Evolutionary conservation across 1,140 invertebrate species (phyloP).

Genomic region (Euborellia annulipes): DNA sequence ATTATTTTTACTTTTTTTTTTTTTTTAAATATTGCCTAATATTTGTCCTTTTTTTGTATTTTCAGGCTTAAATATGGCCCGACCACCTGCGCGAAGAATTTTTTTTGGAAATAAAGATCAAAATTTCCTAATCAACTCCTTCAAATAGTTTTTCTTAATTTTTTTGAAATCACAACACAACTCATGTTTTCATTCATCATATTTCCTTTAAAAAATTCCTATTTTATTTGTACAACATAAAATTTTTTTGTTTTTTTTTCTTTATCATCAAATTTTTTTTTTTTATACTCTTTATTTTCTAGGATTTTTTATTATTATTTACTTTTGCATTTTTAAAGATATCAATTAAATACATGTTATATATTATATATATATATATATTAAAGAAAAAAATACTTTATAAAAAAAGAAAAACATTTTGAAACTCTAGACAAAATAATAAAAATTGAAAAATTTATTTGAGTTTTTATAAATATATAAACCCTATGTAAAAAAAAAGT

Average conservation of each 20-base stretch:
- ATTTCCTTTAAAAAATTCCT: background rate
- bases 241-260: conserved; percentile 3
- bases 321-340: too few relatives aligned
- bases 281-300: conserved; percentile 1
- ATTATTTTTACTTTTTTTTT: conserved; percentile 16
- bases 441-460: too few relatives aligned
- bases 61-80: conserved; percentile 29
- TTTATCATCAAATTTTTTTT: background rate
- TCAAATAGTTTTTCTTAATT: conserved; percentile 18
- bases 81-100: conserved; percentile 27
- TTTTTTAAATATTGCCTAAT: conserved; percentile 2
- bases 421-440: too few relatives aligned
- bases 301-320: background rate
- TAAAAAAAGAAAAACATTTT: too few relatives aligned
- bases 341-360: too few relatives aligned
- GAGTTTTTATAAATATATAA: too few relatives aligned
- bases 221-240: conserved; percentile 5
- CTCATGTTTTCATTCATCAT: background rate
- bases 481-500: too few relatives aligned
- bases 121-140: conserved; percentile 26
- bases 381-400: too few relatives aligned
- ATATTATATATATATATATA: too few relatives aligned
- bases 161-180: background rate
- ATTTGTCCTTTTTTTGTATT: conserved; percentile 28
- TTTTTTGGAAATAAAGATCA: conserved; percentile 37